These are phyloP conservation scores for Gymnosoma rotundatum DNA, from an alignment of 2,888 invertebrate genomes.

Conservation along the genomic window DNA sequence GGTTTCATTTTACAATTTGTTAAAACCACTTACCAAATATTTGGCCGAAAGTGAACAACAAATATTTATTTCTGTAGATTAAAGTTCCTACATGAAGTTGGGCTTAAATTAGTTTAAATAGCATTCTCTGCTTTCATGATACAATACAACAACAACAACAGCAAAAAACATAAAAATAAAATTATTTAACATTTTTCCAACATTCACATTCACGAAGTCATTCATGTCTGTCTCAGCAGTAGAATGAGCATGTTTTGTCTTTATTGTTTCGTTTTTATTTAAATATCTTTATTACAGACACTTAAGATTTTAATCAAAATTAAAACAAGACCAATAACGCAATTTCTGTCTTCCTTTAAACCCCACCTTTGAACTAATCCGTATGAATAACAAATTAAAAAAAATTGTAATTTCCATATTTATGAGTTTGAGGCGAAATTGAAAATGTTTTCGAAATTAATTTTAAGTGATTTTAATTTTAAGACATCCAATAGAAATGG, in stretches of 20 bases:
- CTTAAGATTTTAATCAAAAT: conserved; percentile 65
- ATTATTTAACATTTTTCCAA: conserved; percentile 27
- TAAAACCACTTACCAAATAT: conserved; percentile 39
- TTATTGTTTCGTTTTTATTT: conserved; percentile 37
- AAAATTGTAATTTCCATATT: conserved; percentile 65
- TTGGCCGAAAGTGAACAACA: conserved; percentile 39
- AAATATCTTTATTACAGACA: conserved; percentile 60
- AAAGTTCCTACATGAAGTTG: conserved; percentile 1
- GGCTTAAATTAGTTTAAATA: conserved; percentile 44
- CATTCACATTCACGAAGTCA: not conserved
- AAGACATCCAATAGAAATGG: conserved; percentile 2
- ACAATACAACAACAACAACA: not conserved
- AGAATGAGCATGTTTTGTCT: not conserved
- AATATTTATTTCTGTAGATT: not conserved
- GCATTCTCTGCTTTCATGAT: not conserved
- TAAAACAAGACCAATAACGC: conserved; percentile 32
- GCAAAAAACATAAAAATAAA: conserved; percentile 18
- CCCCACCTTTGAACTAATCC: conserved; percentile 11
- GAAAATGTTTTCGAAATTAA: conserved; percentile 45
- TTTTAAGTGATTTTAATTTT: conserved; percentile 56
- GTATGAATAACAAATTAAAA: conserved; percentile 23
- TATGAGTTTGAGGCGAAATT: conserved; percentile 57
- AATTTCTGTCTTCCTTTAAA: not conserved
- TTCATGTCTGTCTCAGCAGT: too few relatives aligned
- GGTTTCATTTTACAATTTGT: conserved; percentile 47